These are phyloP conservation scores for Drosophila hawaiiensis DNA, from an alignment of 2,888 invertebrate genomes.

Conservation along the genomic window DNA sequence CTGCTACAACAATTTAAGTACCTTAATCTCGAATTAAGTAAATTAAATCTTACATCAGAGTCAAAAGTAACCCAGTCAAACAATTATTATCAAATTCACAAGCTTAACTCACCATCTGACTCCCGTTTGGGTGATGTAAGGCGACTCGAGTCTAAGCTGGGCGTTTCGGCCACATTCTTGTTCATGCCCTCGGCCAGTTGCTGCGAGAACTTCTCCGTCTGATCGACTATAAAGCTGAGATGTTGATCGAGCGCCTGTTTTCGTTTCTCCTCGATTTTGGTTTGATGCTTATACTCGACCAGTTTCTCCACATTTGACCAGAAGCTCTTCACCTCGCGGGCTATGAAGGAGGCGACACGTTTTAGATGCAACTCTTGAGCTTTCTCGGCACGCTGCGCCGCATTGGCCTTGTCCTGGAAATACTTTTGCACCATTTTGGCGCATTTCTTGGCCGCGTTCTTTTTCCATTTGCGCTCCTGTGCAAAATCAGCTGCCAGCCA, in stretches of 20 bases:
- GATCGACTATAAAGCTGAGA: conserved; percentile 98
- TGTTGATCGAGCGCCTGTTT: conserved; percentile 98
- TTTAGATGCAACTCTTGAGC: conserved; percentile 94
- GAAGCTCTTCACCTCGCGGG: conserved; percentile 96
- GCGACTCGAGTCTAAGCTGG: conserved; percentile 86
- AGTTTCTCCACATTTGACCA: conserved; percentile 99
- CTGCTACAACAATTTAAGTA: not conserved
- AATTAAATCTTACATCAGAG: not conserved
- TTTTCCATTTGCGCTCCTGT: conserved; percentile 99
- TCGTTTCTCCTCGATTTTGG: conserved; percentile 96
- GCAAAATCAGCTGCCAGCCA: conserved; percentile 99
- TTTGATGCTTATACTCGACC: conserved; percentile 97
- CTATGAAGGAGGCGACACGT: conserved; percentile 94
- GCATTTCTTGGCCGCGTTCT: conserved; percentile 96
- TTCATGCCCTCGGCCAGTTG: conserved; percentile 95
- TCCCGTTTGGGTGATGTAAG: conserved; percentile 85
- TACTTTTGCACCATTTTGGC: conserved; percentile 96
- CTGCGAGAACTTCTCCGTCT: conserved; percentile 98
- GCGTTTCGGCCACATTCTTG: conserved; percentile 85
- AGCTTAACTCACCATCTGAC: conserved; percentile 86
- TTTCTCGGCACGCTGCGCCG: conserved; percentile 95
- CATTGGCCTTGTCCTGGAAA: conserved; percentile 95
- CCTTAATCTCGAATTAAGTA: not conserved
- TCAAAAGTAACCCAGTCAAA: not conserved
- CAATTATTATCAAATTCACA: not conserved